phyloP scores from a whole-genome alignment of 2,797 vertebrate species.

The Xyrichtys novacula region DNA sequence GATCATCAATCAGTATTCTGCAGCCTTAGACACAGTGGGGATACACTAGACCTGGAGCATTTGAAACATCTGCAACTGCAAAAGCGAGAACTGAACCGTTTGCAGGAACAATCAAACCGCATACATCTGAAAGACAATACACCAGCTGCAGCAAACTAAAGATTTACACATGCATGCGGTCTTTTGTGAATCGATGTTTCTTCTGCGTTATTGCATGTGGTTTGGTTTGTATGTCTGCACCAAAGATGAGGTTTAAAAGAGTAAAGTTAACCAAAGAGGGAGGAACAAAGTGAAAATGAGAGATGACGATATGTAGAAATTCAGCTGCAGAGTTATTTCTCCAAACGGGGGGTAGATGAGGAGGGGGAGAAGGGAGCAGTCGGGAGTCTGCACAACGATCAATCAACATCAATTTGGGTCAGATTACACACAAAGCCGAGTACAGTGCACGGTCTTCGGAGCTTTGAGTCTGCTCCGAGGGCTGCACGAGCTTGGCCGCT shows the following conservation, averaged over 20 bases:
- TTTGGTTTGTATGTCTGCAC: neutral
- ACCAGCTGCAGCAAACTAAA: neutral
- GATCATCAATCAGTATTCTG: slow-evolving; percentile 59
- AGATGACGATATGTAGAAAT: neutral
- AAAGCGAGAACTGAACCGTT: slow-evolving; percentile 1
- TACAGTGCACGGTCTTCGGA: slow-evolving; percentile 14
- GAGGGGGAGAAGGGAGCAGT: neutral
- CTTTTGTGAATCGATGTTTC: neutral
- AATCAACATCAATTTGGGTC: slow-evolving; percentile 63
- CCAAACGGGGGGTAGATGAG: neutral
- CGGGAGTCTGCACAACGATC: slow-evolving; percentile 41
- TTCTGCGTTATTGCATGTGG: neutral
- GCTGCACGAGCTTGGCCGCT: slow-evolving; percentile 16
- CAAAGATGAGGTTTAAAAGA: too few relatives aligned
- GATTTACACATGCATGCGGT: neutral
- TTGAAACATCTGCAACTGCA: slow-evolving; percentile 37
- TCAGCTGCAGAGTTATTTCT: slow-evolving; percentile 17
- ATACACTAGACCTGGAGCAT: slow-evolving; percentile 18
- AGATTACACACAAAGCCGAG: slow-evolving; percentile 33
- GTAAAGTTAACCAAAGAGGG: neutral
- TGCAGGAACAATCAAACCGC: neutral
- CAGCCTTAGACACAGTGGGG: slow-evolving; percentile 22
- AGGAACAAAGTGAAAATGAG: neutral
- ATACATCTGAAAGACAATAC: neutral
- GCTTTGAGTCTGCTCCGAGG: slow-evolving; percentile 36